phyloP scores from a whole-genome alignment of 2,797 vertebrate genomes.

The Epinephelus awoara region DNA sequence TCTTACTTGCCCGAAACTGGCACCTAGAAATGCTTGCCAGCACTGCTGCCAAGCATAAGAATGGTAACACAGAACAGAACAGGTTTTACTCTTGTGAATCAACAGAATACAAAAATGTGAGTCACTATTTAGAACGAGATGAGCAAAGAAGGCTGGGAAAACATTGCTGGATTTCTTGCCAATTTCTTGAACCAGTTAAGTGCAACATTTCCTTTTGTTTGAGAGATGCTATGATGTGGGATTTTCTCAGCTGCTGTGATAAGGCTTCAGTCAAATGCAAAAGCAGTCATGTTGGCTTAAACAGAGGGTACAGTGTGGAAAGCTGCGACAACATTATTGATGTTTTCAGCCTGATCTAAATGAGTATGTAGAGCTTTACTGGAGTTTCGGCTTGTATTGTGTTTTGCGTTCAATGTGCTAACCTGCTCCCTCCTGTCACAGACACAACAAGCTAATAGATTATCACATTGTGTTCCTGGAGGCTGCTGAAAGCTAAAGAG shows the following conservation, averaged over 20 bases:
- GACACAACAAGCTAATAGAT: constrained; percentile 59
- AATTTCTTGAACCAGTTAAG: constrained; percentile 64
- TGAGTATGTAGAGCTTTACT: constrained; percentile 32
- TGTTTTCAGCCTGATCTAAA: constrained; percentile 49
- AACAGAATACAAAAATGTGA: constrained; percentile 42
- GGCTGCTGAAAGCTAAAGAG: constrained; percentile 50
- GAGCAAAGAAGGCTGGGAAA: constrained; percentile 45
- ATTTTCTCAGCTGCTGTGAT: constrained; percentile 50
- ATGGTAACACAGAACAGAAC: constrained; percentile 6
- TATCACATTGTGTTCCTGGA: constrained; percentile 40
- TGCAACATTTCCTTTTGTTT: constrained; percentile 61
- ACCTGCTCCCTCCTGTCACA: constrained; percentile 41
- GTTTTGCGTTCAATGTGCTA: constrained; percentile 15
- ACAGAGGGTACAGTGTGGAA: constrained; percentile 29
- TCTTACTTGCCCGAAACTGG: constrained; percentile 11
- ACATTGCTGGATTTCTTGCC: constrained; percentile 47
- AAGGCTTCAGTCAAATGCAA: constrained; percentile 47
- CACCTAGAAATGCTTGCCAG: constrained; percentile 5
- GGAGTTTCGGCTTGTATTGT: constrained; percentile 23
- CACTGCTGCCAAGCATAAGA: constrained; percentile 24
- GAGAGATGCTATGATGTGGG: constrained; percentile 47
- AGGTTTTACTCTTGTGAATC: constrained; percentile 39
- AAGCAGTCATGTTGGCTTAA: constrained; percentile 26
- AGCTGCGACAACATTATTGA: constrained; percentile 45
- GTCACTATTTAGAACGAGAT: constrained; percentile 26